phyloP scores from a whole-genome alignment of 2,888 invertebrate species.

The Campaea margaritaria region DNA sequence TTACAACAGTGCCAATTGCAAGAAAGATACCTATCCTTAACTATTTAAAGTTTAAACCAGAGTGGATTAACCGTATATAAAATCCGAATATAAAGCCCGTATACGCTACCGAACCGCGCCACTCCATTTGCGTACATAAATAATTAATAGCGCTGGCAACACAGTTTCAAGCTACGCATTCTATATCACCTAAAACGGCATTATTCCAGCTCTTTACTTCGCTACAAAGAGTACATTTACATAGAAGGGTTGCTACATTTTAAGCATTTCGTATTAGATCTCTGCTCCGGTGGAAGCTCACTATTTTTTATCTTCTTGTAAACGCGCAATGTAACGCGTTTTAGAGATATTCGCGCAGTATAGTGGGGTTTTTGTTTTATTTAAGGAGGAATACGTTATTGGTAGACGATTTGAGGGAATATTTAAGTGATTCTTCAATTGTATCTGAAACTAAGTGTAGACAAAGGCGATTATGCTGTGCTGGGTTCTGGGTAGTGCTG shows the following conservation, averaged over 20 bases:
- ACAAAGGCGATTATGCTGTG: too few species aligned
- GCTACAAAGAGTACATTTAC: conserved; percentile 39
- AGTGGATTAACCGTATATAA: conserved; percentile 40
- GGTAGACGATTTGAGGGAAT: conserved; percentile 60
- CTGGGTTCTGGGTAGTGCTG: too few species aligned
- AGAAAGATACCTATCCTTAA: conserved; percentile 16
- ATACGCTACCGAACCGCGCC: conserved; percentile 42
- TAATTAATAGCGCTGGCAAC: conserved; percentile 43
- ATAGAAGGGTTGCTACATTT: conserved; percentile 42
- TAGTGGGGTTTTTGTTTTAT: conserved; percentile 57
- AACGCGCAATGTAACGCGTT: conserved; percentile 53
- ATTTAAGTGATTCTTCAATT: conserved; percentile 62
- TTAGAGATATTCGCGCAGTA: conserved; percentile 52
- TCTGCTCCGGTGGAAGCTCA: conserved; percentile 40
- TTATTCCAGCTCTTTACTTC: conserved; percentile 29
- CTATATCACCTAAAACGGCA: conserved; percentile 35
- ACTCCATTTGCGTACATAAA: conserved; percentile 45
- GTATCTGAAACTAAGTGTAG: too few species aligned
- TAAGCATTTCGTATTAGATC: conserved; percentile 50
- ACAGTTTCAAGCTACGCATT: conserved; percentile 38
- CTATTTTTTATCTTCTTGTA: conserved; percentile 48
- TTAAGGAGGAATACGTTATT: conserved; percentile 51
- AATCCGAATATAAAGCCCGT: conserved; percentile 44
- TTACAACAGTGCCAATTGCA: background rate
- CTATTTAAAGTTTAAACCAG: conserved; percentile 42